Evolutionary conservation across 2,888 invertebrate species (phyloP).

Genomic region (Schrankia costaestrigalis): DNA sequence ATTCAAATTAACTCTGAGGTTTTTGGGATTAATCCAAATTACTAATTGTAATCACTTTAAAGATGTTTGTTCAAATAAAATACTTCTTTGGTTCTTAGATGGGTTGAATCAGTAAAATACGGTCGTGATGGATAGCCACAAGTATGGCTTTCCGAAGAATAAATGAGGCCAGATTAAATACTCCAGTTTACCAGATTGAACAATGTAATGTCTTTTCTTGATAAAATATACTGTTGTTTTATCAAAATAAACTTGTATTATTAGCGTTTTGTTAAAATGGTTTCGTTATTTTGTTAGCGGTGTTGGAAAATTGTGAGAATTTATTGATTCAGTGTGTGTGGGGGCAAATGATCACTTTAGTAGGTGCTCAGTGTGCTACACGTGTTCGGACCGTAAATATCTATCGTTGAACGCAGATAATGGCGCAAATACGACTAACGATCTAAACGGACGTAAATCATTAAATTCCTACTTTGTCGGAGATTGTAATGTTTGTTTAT

Average conservation of each 20-base stretch:
- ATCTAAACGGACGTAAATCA: no score
- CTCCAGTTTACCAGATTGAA: neutral
- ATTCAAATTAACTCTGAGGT: constrained; percentile 5
- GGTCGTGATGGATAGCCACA: neutral
- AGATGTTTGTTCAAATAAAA: constrained; percentile 21
- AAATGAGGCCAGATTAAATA: constrained; percentile 10
- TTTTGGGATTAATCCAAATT: constrained; percentile 11
- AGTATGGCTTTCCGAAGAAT: constrained; percentile 1
- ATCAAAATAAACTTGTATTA: constrained; percentile 10
- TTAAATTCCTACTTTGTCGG: no score
- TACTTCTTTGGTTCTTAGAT: neutral
- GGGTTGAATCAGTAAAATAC: neutral
- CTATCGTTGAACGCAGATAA: constrained; percentile 8
- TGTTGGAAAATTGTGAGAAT: constrained; percentile 5
- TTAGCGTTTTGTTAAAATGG: constrained; percentile 8
- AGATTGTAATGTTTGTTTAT: no score
- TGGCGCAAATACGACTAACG: neutral
- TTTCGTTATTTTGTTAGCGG: constrained; percentile 3
- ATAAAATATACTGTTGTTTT: constrained; percentile 7
- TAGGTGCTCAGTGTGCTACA: neutral
- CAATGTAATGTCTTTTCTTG: constrained; percentile 2
- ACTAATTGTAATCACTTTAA: constrained; percentile 11
- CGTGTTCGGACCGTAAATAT: neutral
- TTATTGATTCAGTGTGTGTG: neutral
- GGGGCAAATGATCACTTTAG: neutral